A percentile compares a stretch with the other conserved stretches of the same genome.
These are phyloP conservation scores for Dromas ardeola DNA, from an alignment of 2,113 vertebrate genomes.

Conservation along the genomic window DNA sequence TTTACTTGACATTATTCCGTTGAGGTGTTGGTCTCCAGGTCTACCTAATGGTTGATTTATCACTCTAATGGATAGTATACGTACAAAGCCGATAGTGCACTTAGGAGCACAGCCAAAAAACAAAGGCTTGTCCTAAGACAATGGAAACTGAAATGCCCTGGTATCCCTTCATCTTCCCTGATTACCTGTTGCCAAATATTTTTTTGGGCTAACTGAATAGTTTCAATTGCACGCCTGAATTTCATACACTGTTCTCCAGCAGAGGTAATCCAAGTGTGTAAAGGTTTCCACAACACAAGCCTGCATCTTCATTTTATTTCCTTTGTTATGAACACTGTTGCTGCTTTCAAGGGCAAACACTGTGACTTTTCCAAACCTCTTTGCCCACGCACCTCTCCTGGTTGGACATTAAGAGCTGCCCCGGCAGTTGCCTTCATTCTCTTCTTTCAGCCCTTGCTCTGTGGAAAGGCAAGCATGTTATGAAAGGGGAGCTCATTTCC, in stretches of 20 bases:
- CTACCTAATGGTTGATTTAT: conserved; percentile 1
- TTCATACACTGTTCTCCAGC: neutral
- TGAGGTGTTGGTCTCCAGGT: neutral
- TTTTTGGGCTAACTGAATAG: neutral
- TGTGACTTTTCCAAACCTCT: conserved; percentile 17
- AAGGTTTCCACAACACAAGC: neutral
- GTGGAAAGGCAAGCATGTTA: neutral
- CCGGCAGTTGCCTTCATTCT: neutral
- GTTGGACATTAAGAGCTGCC: neutral
- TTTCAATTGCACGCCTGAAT: conserved; percentile 14
- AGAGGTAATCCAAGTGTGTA: neutral
- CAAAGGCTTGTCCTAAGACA: neutral
- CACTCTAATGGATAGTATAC: neutral
- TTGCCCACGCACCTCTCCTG: neutral
- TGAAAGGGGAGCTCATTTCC: conserved; percentile 3
- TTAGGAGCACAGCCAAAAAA: conserved; percentile 8
- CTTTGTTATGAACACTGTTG: neutral
- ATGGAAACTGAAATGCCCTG: neutral
- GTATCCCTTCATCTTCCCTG: conserved; percentile 28
- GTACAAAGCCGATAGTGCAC: neutral
- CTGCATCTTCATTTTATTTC: neutral
- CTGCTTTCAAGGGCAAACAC: neutral
- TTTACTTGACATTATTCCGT: conserved; percentile 41
- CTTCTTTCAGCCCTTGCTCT: neutral
- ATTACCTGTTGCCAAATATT: neutral